A percentile compares a stretch with the other conserved stretches of the same genome.
These are phyloP conservation scores for Brienomyrus longianalis DNA, from an alignment of 2,113 vertebrate genomes.

Conservation along the genomic window DNA sequence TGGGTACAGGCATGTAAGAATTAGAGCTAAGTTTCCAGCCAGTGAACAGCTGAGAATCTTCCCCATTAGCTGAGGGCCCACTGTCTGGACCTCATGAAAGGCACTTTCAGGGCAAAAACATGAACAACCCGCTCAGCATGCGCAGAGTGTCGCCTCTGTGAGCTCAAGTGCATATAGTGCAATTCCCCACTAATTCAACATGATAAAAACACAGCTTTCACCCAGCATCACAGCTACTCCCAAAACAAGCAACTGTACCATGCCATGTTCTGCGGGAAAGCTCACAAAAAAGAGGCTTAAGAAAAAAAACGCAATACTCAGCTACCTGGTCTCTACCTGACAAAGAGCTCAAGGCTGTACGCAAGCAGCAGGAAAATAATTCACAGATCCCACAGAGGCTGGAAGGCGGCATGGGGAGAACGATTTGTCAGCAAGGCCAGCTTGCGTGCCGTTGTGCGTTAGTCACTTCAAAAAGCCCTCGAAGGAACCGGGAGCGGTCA, in stretches of 20 bases:
- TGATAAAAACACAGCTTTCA: conserved; percentile 44
- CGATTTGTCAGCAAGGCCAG: background rate
- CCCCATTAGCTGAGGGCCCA: conserved; percentile 45
- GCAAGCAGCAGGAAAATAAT: background rate
- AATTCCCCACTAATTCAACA: conserved; percentile 46
- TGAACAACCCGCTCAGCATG: conserved; percentile 44
- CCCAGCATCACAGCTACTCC: background rate
- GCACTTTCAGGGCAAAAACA: conserved; percentile 51
- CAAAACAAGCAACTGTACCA: background rate
- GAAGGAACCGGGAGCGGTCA: background rate
- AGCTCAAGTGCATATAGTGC: conserved; percentile 33
- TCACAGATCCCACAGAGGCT: background rate
- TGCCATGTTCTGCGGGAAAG: background rate
- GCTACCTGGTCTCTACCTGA: background rate
- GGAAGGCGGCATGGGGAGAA: background rate
- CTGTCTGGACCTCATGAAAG: conserved; percentile 36
- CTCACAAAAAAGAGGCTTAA: background rate
- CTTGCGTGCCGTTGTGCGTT: background rate
- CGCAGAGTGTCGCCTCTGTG: conserved; percentile 38
- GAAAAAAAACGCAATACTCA: background rate
- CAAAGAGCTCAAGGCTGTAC: background rate
- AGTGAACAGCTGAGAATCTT: background rate
- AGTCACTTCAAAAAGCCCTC: background rate
- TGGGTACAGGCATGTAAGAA: background rate
- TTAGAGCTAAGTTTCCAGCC: background rate